Conservation (phyloP, 2,113 vertebrate species). For the Narcine bancroftii region DNA sequence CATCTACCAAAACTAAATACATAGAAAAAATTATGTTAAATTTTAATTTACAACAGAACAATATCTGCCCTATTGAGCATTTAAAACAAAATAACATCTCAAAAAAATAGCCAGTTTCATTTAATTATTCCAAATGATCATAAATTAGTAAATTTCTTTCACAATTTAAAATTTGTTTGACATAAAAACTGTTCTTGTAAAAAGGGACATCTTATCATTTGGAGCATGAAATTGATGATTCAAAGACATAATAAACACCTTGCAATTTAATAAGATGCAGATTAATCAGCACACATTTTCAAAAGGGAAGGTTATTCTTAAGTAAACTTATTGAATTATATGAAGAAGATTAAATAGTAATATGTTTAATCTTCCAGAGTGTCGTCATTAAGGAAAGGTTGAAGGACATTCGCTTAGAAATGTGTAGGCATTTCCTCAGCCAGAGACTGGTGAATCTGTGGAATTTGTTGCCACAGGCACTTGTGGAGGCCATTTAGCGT, state of each 20-base stretch:
- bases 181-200: neutral
- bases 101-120: neutral
- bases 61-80: neutral
- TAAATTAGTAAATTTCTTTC: neutral
- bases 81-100: conserved; percentile 3
- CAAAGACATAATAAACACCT: neutral
- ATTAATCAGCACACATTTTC: neutral
- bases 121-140: neutral
- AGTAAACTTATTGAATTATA: neutral
- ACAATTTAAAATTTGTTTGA: neutral
- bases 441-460: too few relatives aligned
- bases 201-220: neutral
- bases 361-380: neutral
- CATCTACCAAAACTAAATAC: neutral
- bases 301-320: neutral
- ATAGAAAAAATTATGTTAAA: neutral
- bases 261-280: neutral
- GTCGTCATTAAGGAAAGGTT: neutral
- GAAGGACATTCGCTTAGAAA: too few relatives aligned
- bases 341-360: neutral
- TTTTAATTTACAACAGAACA: neutral
- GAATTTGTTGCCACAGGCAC: too few relatives aligned
- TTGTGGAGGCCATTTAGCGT: too few relatives aligned
- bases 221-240: neutral
- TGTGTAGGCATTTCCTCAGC: too few relatives aligned